Base-by-base conservation (phyloP, 2,113 vertebrate species). In the Colius striatus region DNA sequence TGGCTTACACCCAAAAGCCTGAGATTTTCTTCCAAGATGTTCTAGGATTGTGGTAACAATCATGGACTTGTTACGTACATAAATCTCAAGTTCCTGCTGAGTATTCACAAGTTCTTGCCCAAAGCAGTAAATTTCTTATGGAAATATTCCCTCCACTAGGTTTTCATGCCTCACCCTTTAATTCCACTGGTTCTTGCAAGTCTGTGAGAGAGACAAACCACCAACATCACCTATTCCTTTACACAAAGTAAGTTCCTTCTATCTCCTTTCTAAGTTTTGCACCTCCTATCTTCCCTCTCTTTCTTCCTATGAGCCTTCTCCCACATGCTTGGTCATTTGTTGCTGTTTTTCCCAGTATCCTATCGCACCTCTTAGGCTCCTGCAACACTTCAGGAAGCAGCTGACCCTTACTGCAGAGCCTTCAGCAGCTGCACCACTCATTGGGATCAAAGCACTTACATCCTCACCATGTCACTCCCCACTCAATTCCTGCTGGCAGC, bases 301-400 rank as follows among this genome's bases (percentile, higher is more conserved):
- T 50, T 57, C 47, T 29, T 55, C 51, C 73, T 8, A 14, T 0
- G 1, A 61, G 78, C 53, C 38, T 18, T 8, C 21, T 50, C 63
- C 58, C 41, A 55, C 4, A 6, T 10, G 30, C 18, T 47, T 15
- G 15, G 65, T 60, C 38, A 11, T 38, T 21, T 26, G 12, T 29
- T 10, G 9, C 14, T 29, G 6, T 11, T 71, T 62, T 47, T 54
- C 30, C 47, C 74, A 38, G 55, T 26, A 38, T 7, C 48, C 34
- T 1, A 1, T 9, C 22, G n/a, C 27, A 36, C 1, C 3, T 25
- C n/a, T 19, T 7, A 6, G 10, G 60, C 36, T 76, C 51, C 41
- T 67, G 53, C 30, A 36, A 11, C 34, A 17, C 45, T 41, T 43
- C 7, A 12, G 30, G 51, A 50, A 86, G 50, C 3, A 2, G 30